phyloP scores from a whole-genome alignment of 2,888 invertebrate species.

The Mantis religiosa region DNA sequence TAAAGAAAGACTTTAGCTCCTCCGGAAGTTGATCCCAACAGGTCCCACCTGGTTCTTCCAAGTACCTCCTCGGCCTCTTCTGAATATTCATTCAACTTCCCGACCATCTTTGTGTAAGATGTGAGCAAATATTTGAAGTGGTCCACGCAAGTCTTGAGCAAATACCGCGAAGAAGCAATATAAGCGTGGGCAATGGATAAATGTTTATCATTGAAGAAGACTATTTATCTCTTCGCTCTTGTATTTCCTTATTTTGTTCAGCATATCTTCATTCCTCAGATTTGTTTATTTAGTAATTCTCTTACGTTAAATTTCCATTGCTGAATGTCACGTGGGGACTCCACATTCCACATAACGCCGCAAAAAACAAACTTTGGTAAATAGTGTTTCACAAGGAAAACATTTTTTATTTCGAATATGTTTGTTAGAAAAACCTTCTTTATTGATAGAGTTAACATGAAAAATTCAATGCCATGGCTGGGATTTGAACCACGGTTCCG shows the following conservation, averaged over 20 bases:
- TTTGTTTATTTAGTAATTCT: not conserved
- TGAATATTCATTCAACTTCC: not conserved
- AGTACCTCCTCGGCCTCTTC: not conserved
- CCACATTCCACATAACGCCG: no score
- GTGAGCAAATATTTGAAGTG: conserved; percentile 3
- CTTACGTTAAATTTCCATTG: not conserved
- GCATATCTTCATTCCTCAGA: not conserved
- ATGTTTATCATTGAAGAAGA: not conserved
- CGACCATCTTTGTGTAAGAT: not conserved
- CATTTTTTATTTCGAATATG: no score
- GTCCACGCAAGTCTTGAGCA: conserved; percentile 3
- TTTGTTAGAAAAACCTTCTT: no score
- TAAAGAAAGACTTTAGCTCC: not conserved
- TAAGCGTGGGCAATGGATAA: not conserved
- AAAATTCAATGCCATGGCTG: no score
- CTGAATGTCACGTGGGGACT: no score
- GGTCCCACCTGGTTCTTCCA: not conserved
- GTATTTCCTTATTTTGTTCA: not conserved
- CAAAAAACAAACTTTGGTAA: no score
- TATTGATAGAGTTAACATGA: no score
- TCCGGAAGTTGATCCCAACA: not conserved
- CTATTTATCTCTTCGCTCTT: not conserved
- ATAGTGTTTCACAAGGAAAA: no score
- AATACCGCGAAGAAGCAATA: not conserved
- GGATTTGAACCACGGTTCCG: no score